Conservation (phyloP, 2,888 invertebrate genomes). For the Pseudanteris insignis region DNA sequence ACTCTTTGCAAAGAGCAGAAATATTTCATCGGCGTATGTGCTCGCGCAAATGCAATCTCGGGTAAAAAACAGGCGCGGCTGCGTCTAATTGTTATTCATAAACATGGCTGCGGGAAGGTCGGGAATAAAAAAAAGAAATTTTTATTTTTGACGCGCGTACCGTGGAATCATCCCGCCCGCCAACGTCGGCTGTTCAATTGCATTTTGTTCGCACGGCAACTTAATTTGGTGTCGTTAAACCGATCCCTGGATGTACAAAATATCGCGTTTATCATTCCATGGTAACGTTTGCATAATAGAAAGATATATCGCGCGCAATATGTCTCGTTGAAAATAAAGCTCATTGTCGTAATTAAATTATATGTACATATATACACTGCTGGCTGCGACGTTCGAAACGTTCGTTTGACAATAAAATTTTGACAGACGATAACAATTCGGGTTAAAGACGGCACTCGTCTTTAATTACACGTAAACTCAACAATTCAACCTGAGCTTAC, state of each 20-base stretch:
- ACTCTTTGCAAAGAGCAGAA: neutral
- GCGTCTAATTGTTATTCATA: neutral
- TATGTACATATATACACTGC: constrained; percentile 27
- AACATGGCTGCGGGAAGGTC: neutral
- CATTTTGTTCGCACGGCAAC: constrained; percentile 1
- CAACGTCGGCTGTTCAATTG: neutral
- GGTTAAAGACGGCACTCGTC: too few species aligned
- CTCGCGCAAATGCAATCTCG: too few species aligned
- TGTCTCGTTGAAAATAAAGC: constrained; percentile 15
- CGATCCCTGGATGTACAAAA: constrained; percentile 9
- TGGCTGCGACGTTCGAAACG: neutral
- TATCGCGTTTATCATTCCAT: constrained; percentile 16
- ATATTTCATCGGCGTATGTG: too few species aligned
- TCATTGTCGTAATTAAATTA: constrained; percentile 19
- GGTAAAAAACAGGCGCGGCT: neutral
- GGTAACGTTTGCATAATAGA: constrained; percentile 18
- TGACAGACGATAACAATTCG: constrained; percentile 2
- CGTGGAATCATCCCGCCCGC: neutral
- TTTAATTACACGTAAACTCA: too few species aligned
- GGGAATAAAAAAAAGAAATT: neutral
- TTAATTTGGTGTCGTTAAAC: constrained; percentile 3
- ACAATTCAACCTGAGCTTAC: too few species aligned
- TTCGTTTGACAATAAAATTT: constrained; percentile 1
- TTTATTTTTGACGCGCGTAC: neutral
- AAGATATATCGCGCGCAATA: constrained; percentile 15